Conservation (phyloP, 2,113 vertebrate genomes). For the Mellivora capensis region DNA sequence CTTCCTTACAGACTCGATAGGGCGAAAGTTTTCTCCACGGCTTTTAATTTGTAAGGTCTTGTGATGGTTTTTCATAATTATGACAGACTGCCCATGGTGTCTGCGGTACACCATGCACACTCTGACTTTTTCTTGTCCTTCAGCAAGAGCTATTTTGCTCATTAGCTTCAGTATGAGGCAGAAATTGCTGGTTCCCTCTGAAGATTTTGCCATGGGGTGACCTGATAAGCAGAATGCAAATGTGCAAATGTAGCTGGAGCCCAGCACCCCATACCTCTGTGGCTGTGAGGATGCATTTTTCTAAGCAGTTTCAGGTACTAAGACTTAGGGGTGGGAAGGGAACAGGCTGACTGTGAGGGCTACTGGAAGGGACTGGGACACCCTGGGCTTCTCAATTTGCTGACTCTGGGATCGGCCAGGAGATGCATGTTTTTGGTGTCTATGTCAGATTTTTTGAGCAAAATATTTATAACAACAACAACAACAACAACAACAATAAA, state of each 20-base stretch:
- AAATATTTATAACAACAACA: background rate
- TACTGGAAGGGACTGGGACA: background rate
- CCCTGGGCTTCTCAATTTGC: background rate
- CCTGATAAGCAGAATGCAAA: slow-evolving; percentile 73
- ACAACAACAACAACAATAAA: background rate
- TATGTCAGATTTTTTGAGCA: background rate
- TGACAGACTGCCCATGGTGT: slow-evolving; percentile 58
- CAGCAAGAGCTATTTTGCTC: slow-evolving; percentile 66
- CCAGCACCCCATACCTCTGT: background rate
- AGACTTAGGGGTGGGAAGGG: background rate
- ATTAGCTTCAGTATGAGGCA: slow-evolving; percentile 63
- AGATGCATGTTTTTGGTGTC: background rate
- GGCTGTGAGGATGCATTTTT: background rate
- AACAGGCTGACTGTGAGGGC: background rate
- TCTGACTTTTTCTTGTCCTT: slow-evolving; percentile 49
- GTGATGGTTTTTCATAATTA: slow-evolving; percentile 49
- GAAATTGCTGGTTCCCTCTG: slow-evolving; percentile 59
- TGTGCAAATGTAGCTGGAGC: slow-evolving; percentile 29
- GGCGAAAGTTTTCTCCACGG: background rate
- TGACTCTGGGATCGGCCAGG: background rate
- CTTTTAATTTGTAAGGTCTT: slow-evolving; percentile 42
- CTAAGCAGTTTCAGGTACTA: background rate
- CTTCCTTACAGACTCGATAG: background rate
- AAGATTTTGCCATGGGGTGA: slow-evolving; percentile 64
- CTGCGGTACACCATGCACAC: background rate